Percentiles rank a stretch among this genome's conserved stretches.
These are phyloP conservation scores for Botia kubotai DNA, from an alignment of 2,797 vertebrate species.

Conservation along the genomic window DNA sequence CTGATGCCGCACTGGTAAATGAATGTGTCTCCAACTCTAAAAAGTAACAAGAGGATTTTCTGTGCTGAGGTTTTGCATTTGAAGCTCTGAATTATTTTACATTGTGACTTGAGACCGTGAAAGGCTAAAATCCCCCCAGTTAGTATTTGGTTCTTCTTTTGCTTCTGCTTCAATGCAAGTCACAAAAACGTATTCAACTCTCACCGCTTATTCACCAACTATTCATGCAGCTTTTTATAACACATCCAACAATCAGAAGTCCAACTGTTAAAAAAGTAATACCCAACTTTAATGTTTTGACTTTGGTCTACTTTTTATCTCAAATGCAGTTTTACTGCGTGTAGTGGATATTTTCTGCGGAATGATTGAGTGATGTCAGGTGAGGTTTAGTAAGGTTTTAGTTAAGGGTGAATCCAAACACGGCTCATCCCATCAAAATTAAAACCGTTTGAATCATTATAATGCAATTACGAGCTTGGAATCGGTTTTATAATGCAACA, in stretches of 20 bases:
- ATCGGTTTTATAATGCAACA: background rate
- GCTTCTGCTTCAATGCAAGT: background rate
- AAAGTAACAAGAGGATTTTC: constrained; percentile 38
- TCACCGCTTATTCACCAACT: background rate
- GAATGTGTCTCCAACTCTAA: constrained; percentile 42
- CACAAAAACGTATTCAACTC: background rate
- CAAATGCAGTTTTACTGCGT: too few relatives aligned
- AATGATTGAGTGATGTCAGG: too few relatives aligned
- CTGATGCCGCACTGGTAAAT: constrained; percentile 14
- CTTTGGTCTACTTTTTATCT: too few relatives aligned
- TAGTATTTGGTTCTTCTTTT: background rate
- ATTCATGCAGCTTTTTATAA: background rate
- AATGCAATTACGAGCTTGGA: background rate
- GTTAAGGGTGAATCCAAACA: background rate
- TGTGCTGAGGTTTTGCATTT: constrained; percentile 37
- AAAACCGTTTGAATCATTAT: background rate
- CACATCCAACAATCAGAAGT: background rate
- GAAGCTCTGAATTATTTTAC: constrained; percentile 28
- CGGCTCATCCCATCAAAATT: background rate
- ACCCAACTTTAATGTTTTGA: background rate
- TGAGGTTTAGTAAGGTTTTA: too few relatives aligned
- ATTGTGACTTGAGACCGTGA: constrained; percentile 34
- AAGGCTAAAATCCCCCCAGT: constrained; percentile 37
- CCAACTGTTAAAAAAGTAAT: background rate
- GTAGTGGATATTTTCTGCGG: too few relatives aligned